Percentiles rank a stretch among this genome's conserved stretches.
These are phyloP conservation scores for Chlorodrepanis virens DNA, from an alignment of 2,113 vertebrate genomes.

Conservation along the genomic window DNA sequence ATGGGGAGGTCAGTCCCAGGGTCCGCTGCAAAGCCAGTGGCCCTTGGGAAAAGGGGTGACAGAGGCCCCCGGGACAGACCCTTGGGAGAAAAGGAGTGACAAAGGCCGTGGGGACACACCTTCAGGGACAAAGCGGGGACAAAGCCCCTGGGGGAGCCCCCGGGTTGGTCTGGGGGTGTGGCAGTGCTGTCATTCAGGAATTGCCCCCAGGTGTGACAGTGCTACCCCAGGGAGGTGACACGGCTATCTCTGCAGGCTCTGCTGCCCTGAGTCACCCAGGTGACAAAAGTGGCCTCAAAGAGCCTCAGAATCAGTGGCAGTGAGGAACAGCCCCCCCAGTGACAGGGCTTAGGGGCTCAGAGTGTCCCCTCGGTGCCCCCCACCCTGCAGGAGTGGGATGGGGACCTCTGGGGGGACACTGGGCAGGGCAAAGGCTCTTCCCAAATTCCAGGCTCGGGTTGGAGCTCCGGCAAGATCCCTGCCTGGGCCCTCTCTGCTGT, in stretches of 20 bases:
- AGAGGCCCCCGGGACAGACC: background rate
- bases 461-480: rapidly evolving
- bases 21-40: background rate
- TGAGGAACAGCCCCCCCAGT: background rate
- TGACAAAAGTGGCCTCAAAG: background rate
- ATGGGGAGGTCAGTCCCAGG: rapidly evolving
- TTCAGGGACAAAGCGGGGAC: rapidly evolving
- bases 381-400: too few species aligned
- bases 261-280: background rate
- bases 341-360: background rate
- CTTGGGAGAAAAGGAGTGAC: background rate
- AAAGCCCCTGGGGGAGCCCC: background rate
- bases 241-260: background rate
- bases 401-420: background rate
- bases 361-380: rapidly evolving
- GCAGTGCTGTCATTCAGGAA: background rate
- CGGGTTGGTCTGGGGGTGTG: background rate
- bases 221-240: background rate
- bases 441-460: background rate
- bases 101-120: background rate
- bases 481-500: background rate
- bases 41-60: background rate
- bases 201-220: rapidly evolving
- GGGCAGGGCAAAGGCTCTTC: background rate
- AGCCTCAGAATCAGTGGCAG: background rate